Evolutionary conservation across 2,888 invertebrate genomes (phyloP), one percentile per base, ranked within the genome.

Genomic region (Rotaria macrura): DNA sequence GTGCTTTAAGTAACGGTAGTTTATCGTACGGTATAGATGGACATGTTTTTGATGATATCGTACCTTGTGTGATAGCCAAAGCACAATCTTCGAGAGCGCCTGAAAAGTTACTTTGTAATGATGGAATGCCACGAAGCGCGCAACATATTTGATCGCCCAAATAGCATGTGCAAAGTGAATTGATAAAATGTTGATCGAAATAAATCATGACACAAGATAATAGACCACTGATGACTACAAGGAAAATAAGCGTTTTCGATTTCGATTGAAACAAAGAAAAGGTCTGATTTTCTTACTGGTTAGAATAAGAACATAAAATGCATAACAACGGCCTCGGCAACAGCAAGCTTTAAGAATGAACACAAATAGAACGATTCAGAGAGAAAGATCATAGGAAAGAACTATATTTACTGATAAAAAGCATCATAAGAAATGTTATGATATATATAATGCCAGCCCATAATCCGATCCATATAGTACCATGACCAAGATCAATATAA

Each of bases 401-500:
- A 25, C 6, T 17, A 79, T 43, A 43, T n/a, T 65, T 65, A 79
- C 79, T 43, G 25, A 79, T 43, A 43, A 25, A 79, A 10, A 43
- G 12, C 79, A 79, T 79, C 7, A 14, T n/a, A 14, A 79, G 14
- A 43, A 5, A 43, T 79, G 79, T 79, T 6, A 1, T 7, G 1
- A 79, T n/a, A 25, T n/a, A 79, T 43, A 79, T 34, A n/a, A 79
- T 0, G 3, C 79, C 43, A 43, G 40, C 43, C 79, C 79, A 79
- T 5, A 43, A 23, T 79, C 79, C 79, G 17, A 43, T n/a, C 79
- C 79, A 79, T 79, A 79, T 79, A 9, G 79, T 79, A 43, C 79
- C 79, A n/a, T 79, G 79, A 25, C 4, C 79, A 43, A 79, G 79
- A 79, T 79, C 79, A 79, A 79, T 79, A n/a, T 79, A 79, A 12